These are phyloP conservation scores for Actinia equina DNA, from an alignment of 64 coral and sea anemone genomes.

Conservation along the genomic window DNA sequence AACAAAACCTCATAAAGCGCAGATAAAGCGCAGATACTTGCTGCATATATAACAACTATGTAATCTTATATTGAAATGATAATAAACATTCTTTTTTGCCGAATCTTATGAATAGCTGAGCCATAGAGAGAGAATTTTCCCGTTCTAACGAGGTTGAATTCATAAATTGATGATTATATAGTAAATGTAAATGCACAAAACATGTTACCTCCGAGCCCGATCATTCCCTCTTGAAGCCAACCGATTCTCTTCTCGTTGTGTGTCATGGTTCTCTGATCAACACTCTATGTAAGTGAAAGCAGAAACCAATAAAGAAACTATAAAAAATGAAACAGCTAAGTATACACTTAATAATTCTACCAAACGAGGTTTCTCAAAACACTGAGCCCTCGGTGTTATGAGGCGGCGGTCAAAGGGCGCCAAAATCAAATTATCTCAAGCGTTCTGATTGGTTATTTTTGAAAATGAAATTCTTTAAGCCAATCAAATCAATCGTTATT, in stretches of 20 bases:
- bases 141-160: no score
- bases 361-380: not conserved
- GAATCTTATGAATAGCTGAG: no score
- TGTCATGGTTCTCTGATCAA: slow-evolving; percentile 48
- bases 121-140: no score
- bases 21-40: no score
- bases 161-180: no score
- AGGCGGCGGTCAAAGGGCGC: not conserved
- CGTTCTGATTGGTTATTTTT: not conserved
- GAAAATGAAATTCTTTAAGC: not conserved
- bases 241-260: slow-evolving; percentile 89
- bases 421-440: not conserved
- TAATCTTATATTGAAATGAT: no score
- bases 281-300: no score
- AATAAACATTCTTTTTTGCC: no score
- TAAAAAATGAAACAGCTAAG: not conserved
- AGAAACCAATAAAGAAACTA: not conserved
- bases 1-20: no score
- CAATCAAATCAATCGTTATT: not conserved
- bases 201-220: slow-evolving; percentile 75
- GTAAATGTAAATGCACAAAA: not conserved
- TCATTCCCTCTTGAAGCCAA: slow-evolving; percentile 87
- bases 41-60: no score
- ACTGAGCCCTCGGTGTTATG: not conserved
- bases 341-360: not conserved